phyloP scores from a whole-genome alignment of 2,113 vertebrate species.

The Elephas maximus region DNA sequence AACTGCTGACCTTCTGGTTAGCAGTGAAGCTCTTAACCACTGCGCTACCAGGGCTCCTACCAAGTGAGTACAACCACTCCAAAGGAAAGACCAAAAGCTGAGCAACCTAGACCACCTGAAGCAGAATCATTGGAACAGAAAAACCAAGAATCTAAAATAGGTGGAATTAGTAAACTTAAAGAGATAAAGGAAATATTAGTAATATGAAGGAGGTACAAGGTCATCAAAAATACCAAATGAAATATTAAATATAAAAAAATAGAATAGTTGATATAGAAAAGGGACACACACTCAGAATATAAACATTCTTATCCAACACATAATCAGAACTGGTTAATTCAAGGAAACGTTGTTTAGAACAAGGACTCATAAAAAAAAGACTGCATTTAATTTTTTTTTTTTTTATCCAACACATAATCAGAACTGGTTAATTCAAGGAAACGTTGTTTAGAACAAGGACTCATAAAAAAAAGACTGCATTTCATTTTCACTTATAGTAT shows the following conservation, averaged over 20 bases:
- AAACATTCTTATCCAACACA: neutral
- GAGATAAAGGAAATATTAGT: neutral
- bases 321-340: neutral
- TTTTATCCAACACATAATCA: neutral
- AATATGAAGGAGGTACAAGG: neutral
- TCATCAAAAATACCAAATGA: neutral
- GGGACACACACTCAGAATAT: neutral
- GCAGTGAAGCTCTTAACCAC: no score
- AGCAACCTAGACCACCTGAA: neutral
- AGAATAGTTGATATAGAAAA: neutral
- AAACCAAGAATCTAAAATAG: neutral
- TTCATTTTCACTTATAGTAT: conserved; percentile 11
- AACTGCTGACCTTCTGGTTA: no score
- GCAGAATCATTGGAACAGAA: neutral
- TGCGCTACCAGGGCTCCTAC: no score
- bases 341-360: conserved; percentile 5
- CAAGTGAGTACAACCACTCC: no score
- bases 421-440: no score
- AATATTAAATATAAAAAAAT: neutral
- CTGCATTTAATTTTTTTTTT: neutral
- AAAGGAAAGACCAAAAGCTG: neutral
- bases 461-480: neutral
- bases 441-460: no score
- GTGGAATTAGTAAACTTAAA: neutral
- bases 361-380: neutral